Percentiles rank a stretch among this genome's conserved stretches.
These are phyloP conservation scores for Engraulis encrasicolus DNA, from an alignment of 2,113 vertebrate species.

Conservation along the genomic window DNA sequence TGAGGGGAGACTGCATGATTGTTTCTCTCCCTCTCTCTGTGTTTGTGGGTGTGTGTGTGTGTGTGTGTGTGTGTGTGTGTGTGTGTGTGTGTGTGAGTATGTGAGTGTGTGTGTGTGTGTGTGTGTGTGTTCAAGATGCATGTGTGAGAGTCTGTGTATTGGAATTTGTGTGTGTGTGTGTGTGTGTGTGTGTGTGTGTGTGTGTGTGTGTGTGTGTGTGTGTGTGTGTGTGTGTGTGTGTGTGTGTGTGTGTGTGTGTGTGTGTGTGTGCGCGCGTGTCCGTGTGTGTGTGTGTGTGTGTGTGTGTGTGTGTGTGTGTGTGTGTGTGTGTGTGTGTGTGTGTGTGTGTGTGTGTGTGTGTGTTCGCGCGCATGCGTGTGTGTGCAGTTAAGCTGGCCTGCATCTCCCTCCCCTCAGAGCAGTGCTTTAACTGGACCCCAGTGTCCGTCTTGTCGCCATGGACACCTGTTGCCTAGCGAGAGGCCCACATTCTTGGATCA, in stretches of 20 bases:
- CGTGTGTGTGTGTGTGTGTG: background rate
- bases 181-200: background rate
- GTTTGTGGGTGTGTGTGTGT: background rate
- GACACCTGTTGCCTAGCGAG: constrained; percentile 11
- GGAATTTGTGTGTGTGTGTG: background rate
- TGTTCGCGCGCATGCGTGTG: no score
- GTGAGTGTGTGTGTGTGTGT: background rate
- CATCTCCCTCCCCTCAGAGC: constrained; percentile 54
- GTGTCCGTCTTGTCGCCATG: constrained; percentile 19
- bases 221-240: background rate
- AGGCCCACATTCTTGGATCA: constrained; percentile 7
- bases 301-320: background rate
- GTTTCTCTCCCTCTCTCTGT: no score
- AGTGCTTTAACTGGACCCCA: background rate
- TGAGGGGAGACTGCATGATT: background rate
- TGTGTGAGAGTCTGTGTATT: background rate
- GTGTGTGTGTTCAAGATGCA: background rate
- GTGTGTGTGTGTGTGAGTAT: background rate
- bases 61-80: background rate
- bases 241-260: background rate
- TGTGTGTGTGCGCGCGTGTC: no score
- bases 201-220: background rate
- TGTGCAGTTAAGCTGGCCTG: no score
- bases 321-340: background rate
- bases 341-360: background rate